Base-by-base conservation (phyloP, 2,888 invertebrate genomes). In the Philonicus albiceps region DNA sequence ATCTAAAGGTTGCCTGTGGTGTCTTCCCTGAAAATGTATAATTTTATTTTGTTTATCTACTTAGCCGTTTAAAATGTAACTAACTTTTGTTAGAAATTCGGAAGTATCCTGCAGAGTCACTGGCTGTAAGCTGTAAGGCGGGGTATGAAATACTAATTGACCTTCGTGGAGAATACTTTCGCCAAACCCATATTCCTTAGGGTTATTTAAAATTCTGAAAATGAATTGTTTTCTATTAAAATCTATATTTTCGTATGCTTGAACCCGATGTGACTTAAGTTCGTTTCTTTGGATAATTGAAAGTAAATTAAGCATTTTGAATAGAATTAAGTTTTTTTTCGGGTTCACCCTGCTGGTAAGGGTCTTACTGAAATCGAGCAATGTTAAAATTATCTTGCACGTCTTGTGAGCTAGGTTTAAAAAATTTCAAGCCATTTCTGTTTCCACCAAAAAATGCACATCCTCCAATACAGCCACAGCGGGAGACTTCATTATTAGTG, bases 381-480 rank as follows among this genome's bases (percentile, higher is more conserved):
- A 97, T 94, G 90, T 97, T 97, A 53, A 96, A 94, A 2, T 97
- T 97, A 89, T 97, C 97, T 86, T 95, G 94, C 64, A 96, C 93
- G 92, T 97, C 97, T 87, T 95, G 95, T 34, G 95, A 93, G 88
- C 95, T 96, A 0, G 98, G 97, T 90, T 97, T 96, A 89, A 99
- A 97, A 92, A 98, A 98, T 89, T 95, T 95, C 13, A 95, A 93
- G 0, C 98, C 99, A 91, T 98, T 98, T 90, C 95, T 94, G 92
- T 98, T 98, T 86, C 95, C 95, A 2, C 98, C 99, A 91, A 99
- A 99, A 93, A 99, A 99, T 13, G 94, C 94, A 90, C 98, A 98
- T 0, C 98, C 98, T 2, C 99, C 99, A 40, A 96, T 96, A 91
- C 99, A 99, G 0, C 99, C 99, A 91, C 99, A 99, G 89, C 96